phyloP scores from a whole-genome alignment of 2,797 vertebrate genomes.

The Parotocinclus haroldoi region DNA sequence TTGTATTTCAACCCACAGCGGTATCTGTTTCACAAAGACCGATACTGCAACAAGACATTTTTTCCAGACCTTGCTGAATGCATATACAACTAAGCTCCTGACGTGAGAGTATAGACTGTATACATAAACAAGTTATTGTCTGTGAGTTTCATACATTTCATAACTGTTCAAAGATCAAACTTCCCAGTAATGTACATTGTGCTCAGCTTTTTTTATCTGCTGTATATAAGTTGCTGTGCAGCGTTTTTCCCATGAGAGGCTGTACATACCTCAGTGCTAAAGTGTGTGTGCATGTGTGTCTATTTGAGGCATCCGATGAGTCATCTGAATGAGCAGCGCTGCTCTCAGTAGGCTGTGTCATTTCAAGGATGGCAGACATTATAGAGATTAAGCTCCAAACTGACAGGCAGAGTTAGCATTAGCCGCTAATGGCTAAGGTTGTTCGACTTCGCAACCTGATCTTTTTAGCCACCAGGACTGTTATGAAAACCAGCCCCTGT shows the following conservation, averaged over 20 bases:
- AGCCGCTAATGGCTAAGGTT: constrained; percentile 22
- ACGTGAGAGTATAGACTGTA: too few species aligned
- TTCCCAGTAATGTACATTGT: too few species aligned
- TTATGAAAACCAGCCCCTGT: not conserved
- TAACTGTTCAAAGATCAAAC: too few species aligned
- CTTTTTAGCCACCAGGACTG: not conserved
- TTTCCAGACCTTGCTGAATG: too few species aligned
- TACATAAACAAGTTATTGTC: too few species aligned
- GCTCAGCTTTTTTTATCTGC: not conserved
- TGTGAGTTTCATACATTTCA: too few species aligned
- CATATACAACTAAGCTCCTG: too few species aligned
- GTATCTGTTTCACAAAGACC: too few species aligned
- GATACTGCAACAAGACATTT: too few species aligned
- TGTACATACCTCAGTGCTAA: constrained; percentile 12
- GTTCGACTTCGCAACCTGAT: constrained; percentile 13
- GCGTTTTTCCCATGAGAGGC: constrained; percentile 13
- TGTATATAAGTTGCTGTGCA: not conserved
- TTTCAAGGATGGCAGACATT: constrained; percentile 39
- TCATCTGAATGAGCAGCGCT: constrained; percentile 47
- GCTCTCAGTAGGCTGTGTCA: constrained; percentile 33
- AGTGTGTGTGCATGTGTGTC: constrained; percentile 2
- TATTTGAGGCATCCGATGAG: constrained; percentile 30
- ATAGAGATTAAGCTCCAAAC: constrained; percentile 24
- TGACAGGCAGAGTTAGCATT: constrained; percentile 24
- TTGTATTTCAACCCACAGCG: too few species aligned